phyloP scores from a whole-genome alignment of 2,797 vertebrate species.

The Mormyrops attenuatus region DNA sequence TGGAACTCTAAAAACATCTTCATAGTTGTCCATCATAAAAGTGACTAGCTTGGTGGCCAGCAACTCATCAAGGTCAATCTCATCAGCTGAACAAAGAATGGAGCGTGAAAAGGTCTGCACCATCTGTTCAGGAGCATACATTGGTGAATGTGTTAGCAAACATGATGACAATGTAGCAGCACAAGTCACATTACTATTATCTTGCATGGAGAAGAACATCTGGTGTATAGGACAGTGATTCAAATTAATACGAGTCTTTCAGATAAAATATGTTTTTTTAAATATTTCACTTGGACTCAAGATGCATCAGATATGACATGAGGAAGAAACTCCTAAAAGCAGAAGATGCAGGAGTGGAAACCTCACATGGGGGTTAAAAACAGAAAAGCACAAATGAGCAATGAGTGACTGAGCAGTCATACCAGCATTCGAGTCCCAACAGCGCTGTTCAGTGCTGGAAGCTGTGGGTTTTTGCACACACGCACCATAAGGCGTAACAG shows the following conservation, averaged over 20 bases:
- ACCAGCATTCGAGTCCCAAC: conserved; percentile 80
- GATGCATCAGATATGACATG: not conserved
- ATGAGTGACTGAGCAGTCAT: conserved; percentile 21
- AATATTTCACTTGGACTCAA: not conserved
- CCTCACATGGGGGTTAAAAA: not conserved
- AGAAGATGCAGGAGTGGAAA: not conserved
- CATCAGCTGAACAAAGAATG: conserved; percentile 84
- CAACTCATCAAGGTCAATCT: conserved; percentile 87
- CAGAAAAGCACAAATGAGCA: not conserved
- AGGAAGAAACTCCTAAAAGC: not conserved
- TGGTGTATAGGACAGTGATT: not conserved
- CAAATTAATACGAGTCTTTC: not conserved
- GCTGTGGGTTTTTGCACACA: conserved; percentile 74
- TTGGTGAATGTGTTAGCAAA: not conserved
- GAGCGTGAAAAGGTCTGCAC: conserved; percentile 85
- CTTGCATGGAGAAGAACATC: not conserved
- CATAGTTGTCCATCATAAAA: conserved; percentile 86
- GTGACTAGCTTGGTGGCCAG: conserved; percentile 83
- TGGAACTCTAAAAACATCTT: conserved; percentile 74
- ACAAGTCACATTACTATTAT: not conserved
- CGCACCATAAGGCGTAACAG: conserved; percentile 83
- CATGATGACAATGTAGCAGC: not conserved
- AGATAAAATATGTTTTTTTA: not conserved
- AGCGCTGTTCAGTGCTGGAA: conserved; percentile 78
- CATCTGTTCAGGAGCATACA: conserved; percentile 54